Percentiles rank a stretch among this genome's conserved stretches.
These are phyloP conservation scores for Orbicella faveolata DNA, from an alignment of 64 coral and sea anemone genomes.

Conservation along the genomic window DNA sequence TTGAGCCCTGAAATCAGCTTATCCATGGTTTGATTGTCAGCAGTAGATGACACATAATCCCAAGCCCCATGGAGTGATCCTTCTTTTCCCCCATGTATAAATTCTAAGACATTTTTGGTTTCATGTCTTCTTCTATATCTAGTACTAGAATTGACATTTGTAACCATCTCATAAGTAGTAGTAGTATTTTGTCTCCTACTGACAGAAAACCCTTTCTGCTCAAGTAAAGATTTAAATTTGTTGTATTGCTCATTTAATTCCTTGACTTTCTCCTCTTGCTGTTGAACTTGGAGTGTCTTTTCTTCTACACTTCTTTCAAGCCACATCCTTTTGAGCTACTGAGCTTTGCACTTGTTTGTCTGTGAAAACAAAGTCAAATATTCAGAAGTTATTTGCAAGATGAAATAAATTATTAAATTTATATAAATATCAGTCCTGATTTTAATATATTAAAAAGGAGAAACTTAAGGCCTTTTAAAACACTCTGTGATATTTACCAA, in stretches of 20 bases:
- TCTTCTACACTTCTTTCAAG: slow-evolving; percentile 11
- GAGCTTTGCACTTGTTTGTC: background rate
- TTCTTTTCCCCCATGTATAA: slow-evolving; percentile 22
- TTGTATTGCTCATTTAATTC: background rate
- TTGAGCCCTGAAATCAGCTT: background rate
- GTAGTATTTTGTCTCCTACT: background rate
- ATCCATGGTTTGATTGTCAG: background rate
- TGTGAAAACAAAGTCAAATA: background rate
- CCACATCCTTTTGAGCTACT: background rate
- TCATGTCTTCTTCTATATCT: background rate
- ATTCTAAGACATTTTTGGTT: slow-evolving; percentile 19
- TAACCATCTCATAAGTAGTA: background rate
- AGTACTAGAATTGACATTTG: background rate
- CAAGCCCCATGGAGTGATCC: slow-evolving; percentile 2
- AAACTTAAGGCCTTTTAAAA: background rate
- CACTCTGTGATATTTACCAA: background rate
- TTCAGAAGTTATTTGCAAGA: no score
- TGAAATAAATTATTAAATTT: background rate
- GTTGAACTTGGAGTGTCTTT: background rate
- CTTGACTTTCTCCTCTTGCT: slow-evolving; percentile 20
- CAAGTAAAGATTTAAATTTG: background rate
- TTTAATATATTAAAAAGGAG: background rate
- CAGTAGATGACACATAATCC: slow-evolving; percentile 5
- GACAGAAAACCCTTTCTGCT: background rate
- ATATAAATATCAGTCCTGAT: background rate